Conservation (phyloP, 2,888 invertebrate species). For the Drosophila meridiana region DNA sequence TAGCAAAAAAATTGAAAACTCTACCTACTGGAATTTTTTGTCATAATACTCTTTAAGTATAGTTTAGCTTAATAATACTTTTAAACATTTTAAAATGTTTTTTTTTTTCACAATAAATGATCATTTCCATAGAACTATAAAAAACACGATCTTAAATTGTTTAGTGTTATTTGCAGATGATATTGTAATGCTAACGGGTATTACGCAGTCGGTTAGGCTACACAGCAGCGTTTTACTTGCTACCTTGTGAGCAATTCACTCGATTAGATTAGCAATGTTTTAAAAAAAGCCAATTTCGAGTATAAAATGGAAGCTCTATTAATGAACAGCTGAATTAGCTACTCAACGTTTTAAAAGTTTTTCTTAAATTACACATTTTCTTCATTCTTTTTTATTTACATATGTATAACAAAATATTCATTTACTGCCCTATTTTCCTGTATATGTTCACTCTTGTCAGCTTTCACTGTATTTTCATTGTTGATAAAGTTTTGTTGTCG, state of each 20-base stretch:
- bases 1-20: neutral
- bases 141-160: neutral
- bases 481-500: constrained; percentile 2
- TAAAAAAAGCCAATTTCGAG: neutral
- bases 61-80: neutral
- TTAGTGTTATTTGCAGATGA: neutral
- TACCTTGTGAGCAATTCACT: neutral
- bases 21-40: neutral
- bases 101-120: neutral
- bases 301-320: neutral
- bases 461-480: constrained; percentile 8
- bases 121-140: neutral
- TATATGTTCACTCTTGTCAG: neutral
- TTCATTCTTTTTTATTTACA: neutral
- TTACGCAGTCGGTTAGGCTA: neutral
- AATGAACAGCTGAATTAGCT: too few relatives aligned
- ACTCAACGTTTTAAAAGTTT: neutral
- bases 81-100: neutral
- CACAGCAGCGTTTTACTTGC: neutral
- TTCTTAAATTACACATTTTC: neutral
- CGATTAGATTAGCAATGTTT: constrained; percentile 7
- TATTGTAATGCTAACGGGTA: neutral
- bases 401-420: too few relatives aligned
- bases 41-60: constrained; percentile 1
- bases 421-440: neutral